Base-by-base conservation (phyloP, 2,113 vertebrate genomes). In the Pelodiscus sinensis region DNA sequence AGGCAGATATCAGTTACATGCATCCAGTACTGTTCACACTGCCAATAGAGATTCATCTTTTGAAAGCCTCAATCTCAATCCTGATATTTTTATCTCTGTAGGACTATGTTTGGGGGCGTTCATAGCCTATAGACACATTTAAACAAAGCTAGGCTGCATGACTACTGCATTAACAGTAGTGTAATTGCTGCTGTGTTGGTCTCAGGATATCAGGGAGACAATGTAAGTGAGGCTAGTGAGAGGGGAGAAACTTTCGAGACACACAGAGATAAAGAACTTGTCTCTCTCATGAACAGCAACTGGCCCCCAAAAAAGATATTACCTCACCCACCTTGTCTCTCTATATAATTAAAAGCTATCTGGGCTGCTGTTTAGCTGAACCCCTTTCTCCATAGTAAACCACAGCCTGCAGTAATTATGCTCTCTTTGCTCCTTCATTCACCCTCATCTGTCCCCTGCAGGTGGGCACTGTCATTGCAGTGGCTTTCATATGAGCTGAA, bases 391-490 rank as follows among this genome's bases (percentile, higher is more conserved):
- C 75, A 5, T 0, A 0, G 73, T 5, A 6, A 3, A 0, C 0
- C 6, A 65, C 50, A 92, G 73, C 73, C 82, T 11, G 60, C 24
- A 19, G 79, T 2, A 44, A n/a, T 0, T 1, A 8, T 0, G 6
- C 0, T 21, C 60, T 27, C 0, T 1, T n/a, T 12, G 77, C 38
- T 12, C 2, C 29, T 54, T 44, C n/a, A 27, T 56, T 38, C 5
- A 25, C 19, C 65, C 3, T 9, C 2, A 71, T 1, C 2, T 15
- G 50, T 0, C 0, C 0, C 3, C 75, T 55, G 75, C 81, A 75
- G 54, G 57, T 27, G 10, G 79, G n/a, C 84, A 5, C 55, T 91
- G 86, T 81, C 80, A 4, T 31, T 2, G 0, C 9, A 1, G n/a
- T 2, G 73, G 55, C 55, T 75, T 73, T n/a, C 71, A 68, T 55